Base-by-base conservation (phyloP, 2,113 vertebrate genomes). In the Oxyruncus cristatus region DNA sequence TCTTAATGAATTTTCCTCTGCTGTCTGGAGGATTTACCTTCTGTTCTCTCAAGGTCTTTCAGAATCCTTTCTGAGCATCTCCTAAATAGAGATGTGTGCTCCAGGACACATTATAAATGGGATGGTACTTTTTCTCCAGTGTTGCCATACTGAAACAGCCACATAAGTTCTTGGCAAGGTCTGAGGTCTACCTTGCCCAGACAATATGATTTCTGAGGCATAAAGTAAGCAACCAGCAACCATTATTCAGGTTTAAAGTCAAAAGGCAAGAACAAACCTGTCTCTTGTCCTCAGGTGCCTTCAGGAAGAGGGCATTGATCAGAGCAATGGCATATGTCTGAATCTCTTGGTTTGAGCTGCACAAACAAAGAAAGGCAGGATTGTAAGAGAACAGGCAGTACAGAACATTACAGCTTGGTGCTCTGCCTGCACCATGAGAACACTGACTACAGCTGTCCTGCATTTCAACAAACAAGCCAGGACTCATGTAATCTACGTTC, bases 321-420 rank as follows among this genome's bases (percentile, higher is more conserved):
- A 99, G 98, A 41, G 99, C 99, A 61, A 99, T 99, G 94, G 99
- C 99, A 6, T 99, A 99, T 1, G 99, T 99, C 98, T 99, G 99
- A 96, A 99, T 99, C 98, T 99, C 99, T 98, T 99, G 99, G 97
- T 99, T 99, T 92, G 99, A 99, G 94, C 99, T 99, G 98, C 95
- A 97, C 96, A 66, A 77, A 92, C 67, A 94, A 47, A 77, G 37
- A 59, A 74, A 17, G 30, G 37, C n/a, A 86, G 35, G 28, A 35
- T 39, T 14, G 3, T 73, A 81, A 89, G 32, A 70, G 28, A 82
- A 52, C 10, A 70, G 42, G 35, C 37, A 90, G 37, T 32, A 41
- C 4, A 79, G 33, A 81, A 28, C 14, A 49, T n/a, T 27, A n/a
- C 44, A 74, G 47, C 44, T 66, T 71, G 68, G 7, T 88, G 39